phyloP scores from a whole-genome alignment of 30 jellyfish, hydroid and myxozoan genomes.

The Turritopsis rubra region DNA sequence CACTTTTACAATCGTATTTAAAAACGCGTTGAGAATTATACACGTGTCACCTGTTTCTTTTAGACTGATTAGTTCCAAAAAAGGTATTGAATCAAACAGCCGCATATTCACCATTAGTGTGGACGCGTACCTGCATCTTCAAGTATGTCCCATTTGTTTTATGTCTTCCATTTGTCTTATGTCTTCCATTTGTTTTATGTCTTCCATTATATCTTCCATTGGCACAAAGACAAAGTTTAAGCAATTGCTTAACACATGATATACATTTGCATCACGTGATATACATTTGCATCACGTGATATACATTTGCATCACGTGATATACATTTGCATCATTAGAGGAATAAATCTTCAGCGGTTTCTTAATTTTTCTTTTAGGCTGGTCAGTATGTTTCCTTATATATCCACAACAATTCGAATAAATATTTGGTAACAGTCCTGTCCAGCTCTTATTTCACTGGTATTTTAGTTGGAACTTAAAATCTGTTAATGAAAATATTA shows the following conservation, averaged over 20 bases:
- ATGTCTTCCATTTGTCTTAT: not conserved
- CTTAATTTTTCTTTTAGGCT: not conserved
- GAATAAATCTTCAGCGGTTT: not conserved
- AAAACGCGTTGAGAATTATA: not conserved
- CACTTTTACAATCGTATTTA: too few species aligned
- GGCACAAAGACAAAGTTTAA: too few species aligned
- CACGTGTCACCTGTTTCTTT: not conserved
- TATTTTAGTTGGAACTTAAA: not conserved
- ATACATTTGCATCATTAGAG: too few species aligned
- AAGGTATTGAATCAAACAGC: not conserved
- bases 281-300: too few species aligned
- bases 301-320: too few species aligned
- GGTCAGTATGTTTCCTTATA: not conserved
- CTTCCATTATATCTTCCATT: too few species aligned
- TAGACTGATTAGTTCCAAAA: not conserved
- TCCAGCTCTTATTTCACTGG: slow-evolving; percentile 10
- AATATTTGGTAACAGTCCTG: not conserved
- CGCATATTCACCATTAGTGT: not conserved
- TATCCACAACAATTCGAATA: not conserved
- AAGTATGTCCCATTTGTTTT: not conserved
- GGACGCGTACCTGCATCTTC: not conserved
- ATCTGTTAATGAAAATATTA: not conserved
- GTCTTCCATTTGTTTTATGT: not conserved
- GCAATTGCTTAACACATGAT: too few species aligned
- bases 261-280: too few species aligned